Base-by-base conservation (phyloP, 2,113 vertebrate genomes). In the Dendrocopos noguchii region DNA sequence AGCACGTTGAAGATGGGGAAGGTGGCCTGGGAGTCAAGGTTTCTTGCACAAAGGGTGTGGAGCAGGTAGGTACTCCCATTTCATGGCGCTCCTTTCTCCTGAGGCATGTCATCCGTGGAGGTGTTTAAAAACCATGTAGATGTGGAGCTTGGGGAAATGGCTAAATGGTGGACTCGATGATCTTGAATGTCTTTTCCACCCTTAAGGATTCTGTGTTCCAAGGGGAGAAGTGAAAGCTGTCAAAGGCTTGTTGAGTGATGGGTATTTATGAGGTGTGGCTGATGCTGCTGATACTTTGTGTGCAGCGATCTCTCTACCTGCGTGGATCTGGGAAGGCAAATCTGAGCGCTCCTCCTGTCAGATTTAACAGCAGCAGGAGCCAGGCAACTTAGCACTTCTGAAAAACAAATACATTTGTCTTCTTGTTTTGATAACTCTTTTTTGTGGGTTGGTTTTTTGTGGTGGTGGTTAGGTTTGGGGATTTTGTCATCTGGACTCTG, bases 11-110 rank as follows among this genome's bases (percentile, higher is more conserved):
- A 25, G 95, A 87, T 44, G 7, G 84, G 28, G 97, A 97, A 76
- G 94, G 91, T 1, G 88, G 91, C 53, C 89, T 94, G 14, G 97
- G 94, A 46, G 87, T 24, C 87, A 94, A 73, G 53, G 71, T 95
- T 39, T 86, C 94, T 11, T 88, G 76, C 18, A 39, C 94, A 19
- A 98, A 96, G 88, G 94, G 84, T 42, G 75, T 75, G 79, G 98
- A 98, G 75, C 98, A 98, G 98, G 99, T 99, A 97, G 14, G 98
- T 86, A 9, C 57, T 9, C 0, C 2, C 2, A 1, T 2, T 22
- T 16, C 12, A 0, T 20, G 2, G 27, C 7, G 22, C 2, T 50
- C 0, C 0, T 33, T 8, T 14, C 0, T 17, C 6, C 22, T 2
- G 1, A 10, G 22, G 56, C 50, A 52, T 13, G 22, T 52, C 50